Percentiles rank a stretch among this genome's conserved stretches.
Conservation (phyloP, 2,797 vertebrate genomes). For the Vultur gryphus region DNA sequence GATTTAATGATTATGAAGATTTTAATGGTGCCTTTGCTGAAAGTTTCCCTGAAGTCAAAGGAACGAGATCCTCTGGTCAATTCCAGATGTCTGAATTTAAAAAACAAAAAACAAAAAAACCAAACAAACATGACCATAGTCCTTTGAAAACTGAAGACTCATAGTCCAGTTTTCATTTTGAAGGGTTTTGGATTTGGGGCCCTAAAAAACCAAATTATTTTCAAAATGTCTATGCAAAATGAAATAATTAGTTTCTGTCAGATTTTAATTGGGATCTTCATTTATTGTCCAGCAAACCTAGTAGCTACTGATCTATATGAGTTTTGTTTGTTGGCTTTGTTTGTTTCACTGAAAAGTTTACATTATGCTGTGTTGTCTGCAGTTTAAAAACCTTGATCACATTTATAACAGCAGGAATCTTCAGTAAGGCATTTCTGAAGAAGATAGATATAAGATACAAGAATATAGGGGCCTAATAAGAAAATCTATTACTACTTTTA, state of each 20-base stretch:
- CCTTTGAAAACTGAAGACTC: not conserved
- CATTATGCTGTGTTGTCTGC: not conserved
- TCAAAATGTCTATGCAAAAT: not conserved
- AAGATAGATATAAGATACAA: not conserved
- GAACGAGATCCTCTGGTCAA: not conserved
- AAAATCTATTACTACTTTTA: not conserved
- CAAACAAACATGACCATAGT: not conserved
- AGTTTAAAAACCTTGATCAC: not conserved
- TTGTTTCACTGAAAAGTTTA: not conserved
- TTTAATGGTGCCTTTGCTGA: not conserved
- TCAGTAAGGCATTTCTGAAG: not conserved
- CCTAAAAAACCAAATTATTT: not conserved
- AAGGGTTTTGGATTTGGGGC: not conserved
- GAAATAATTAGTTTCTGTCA: not conserved
- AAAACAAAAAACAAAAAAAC: not conserved
- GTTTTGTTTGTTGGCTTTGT: not conserved
- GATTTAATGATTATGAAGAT: not conserved
- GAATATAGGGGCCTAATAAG: not conserved
- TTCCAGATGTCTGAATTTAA: not conserved
- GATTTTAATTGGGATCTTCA: not conserved
- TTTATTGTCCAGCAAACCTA: not conserved
- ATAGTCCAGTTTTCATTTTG: not conserved
- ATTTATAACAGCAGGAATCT: not conserved
- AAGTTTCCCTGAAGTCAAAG: not conserved
- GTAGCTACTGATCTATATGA: not conserved